Evolutionary conservation across 1,140 invertebrate genomes (phyloP), one percentile per base, ranked within the genome.

Genomic region (Calephelis nemesis): DNA sequence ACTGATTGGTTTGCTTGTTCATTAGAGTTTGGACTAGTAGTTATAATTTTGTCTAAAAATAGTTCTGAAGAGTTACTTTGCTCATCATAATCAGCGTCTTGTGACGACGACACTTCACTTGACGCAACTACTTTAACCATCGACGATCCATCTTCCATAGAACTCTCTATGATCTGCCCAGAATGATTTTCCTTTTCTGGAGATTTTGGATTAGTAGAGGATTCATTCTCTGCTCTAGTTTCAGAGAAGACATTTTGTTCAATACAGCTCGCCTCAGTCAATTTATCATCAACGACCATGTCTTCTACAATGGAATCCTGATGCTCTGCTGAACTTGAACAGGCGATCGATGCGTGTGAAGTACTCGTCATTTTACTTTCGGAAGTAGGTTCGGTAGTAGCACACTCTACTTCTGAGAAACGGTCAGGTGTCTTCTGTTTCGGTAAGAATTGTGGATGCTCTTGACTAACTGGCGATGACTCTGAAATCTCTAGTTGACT

Each of bases 201-300:
- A 45, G 62, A 0, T 5, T 63, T 63, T 40, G 0, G 30, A 63
- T 40, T 42, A 63, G 62, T 40, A 45, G 39, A 63, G 30, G 62
- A 63, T 63, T 63, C 42, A 63, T 45, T 45, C 10, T 63, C 62
- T 63, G 39, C 39, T 8, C 40, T 63, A 42, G 5, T 5, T 45
- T 42, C 62, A 63, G 40, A 63, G 7, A 42, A 13, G 30, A 8
- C 30, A 42, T 40, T 45, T 13, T 63, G 62, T 45, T 63, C 62
- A 45, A 42, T 63, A 45, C 62, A 63, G 62, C 62, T 63, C 7
- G 62, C 62, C 7, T 63, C 62, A 12, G 39, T 42, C 30, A 8
- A 45, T 63, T 42, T 40, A 19, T 19, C 15, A 45, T 63, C 62
- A 63, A 63, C 62, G 62, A 45, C 47, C 62, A 63, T 63, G 5